These are phyloP conservation scores for Myotis vivesi DNA, from an alignment of 2,797 vertebrate genomes.

Conservation along the genomic window DNA sequence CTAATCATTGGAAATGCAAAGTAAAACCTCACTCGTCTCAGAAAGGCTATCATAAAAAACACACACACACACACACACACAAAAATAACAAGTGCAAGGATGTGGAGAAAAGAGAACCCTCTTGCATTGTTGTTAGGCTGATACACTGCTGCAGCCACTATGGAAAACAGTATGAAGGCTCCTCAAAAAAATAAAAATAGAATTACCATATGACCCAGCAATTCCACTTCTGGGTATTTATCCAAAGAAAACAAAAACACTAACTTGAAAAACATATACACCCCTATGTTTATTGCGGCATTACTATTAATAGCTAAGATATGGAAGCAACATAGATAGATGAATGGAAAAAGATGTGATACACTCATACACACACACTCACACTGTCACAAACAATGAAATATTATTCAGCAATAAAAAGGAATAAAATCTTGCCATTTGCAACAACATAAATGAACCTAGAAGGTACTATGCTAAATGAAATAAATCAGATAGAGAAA, in stretches of 20 bases:
- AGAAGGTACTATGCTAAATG: not conserved
- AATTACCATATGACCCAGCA: not conserved
- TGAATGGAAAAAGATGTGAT: not conserved
- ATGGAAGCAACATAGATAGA: not conserved
- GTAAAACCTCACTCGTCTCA: not conserved
- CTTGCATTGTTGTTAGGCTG: not conserved
- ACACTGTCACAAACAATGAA: not conserved
- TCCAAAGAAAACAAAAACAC: not conserved
- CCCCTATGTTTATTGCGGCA: not conserved
- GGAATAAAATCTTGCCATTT: not conserved
- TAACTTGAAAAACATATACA: not conserved
- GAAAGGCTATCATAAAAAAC: not conserved
- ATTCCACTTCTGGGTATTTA: not conserved
- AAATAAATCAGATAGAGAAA: not conserved
- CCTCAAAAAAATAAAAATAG: not conserved
- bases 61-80: no score
- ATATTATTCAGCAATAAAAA: not conserved
- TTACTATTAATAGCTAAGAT: not conserved
- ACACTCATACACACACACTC: not conserved
- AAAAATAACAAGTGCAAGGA: not conserved
- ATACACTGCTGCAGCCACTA: not conserved
- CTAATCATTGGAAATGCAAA: not conserved
- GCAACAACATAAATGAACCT: not conserved
- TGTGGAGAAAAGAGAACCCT: not conserved
- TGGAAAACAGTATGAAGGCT: not conserved